These are phyloP conservation scores for Papilio xuthus DNA, from an alignment of 1,140 invertebrate species.

Conservation along the genomic window DNA sequence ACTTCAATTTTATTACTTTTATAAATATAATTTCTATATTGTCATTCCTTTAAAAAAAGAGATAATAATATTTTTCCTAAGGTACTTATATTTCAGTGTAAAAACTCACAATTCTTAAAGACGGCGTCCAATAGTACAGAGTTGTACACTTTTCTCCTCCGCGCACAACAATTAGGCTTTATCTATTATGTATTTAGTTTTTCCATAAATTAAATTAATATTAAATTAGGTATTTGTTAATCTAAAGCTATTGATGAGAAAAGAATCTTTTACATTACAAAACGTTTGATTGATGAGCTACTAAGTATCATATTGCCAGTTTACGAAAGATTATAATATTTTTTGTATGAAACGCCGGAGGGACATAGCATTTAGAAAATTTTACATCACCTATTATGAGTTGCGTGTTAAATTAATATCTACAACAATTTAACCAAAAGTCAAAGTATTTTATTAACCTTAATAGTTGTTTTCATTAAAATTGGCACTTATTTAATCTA, in stretches of 20 bases:
- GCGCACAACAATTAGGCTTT: too few species aligned
- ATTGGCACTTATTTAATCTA: too few species aligned
- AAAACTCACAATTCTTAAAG: too few species aligned
- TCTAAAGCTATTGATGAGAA: neutral
- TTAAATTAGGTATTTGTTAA: neutral
- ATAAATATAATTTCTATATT: too few species aligned
- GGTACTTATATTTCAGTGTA: too few species aligned
- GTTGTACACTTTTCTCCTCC: too few species aligned
- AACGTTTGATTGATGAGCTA: constrained; percentile 9
- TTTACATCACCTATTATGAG: neutral
- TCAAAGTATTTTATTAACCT: neutral
- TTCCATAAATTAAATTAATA: too few species aligned
- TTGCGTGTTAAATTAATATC: neutral
- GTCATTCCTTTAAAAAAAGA: too few species aligned
- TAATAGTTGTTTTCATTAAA: neutral
- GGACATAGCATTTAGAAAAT: neutral
- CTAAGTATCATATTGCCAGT: neutral
- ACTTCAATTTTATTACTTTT: too few species aligned
- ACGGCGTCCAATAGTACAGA: too few species aligned
- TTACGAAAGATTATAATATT: constrained; percentile 2
- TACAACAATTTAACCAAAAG: neutral
- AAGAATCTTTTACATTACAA: neutral
- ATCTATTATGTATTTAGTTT: too few species aligned
- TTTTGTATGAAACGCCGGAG: neutral
- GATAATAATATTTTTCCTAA: too few species aligned